phyloP scores from a whole-genome alignment of 2,797 vertebrate species.

The Enteromius mattozi region DNA sequence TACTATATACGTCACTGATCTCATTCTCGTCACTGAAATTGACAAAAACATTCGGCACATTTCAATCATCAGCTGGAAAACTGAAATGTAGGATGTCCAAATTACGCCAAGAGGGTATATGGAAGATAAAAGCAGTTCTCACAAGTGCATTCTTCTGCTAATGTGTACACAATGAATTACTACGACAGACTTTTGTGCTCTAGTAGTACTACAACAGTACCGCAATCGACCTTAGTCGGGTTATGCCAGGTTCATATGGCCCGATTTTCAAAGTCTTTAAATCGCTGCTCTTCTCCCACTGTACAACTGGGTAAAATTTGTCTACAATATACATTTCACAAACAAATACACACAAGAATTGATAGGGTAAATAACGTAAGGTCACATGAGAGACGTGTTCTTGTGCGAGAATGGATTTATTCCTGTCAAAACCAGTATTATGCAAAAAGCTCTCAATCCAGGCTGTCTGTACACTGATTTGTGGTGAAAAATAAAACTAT shows the following conservation, averaged over 20 bases:
- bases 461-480: not conserved
- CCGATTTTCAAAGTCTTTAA: not conserved
- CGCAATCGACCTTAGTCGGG: not conserved
- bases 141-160: not conserved
- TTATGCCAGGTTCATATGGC: not conserved
- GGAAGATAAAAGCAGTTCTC: not conserved
- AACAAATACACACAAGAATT: not conserved
- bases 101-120: not conserved
- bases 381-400: not conserved
- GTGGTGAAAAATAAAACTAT: too few relatives aligned
- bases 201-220: not conserved
- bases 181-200: not conserved
- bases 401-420: too few relatives aligned
- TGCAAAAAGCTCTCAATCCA: not conserved
- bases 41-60: not conserved
- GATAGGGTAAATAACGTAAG: not conserved
- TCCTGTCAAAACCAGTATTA: not conserved
- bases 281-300: not conserved
- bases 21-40: slow-evolving; percentile 7
- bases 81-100: not conserved
- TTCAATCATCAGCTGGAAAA: not conserved
- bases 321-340: not conserved
- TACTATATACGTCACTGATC: not conserved
- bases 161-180: not conserved
- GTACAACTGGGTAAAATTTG: not conserved